Evolutionary conservation across 2,888 invertebrate species (phyloP).

Genomic region (Theodoxus fluviatilis): DNA sequence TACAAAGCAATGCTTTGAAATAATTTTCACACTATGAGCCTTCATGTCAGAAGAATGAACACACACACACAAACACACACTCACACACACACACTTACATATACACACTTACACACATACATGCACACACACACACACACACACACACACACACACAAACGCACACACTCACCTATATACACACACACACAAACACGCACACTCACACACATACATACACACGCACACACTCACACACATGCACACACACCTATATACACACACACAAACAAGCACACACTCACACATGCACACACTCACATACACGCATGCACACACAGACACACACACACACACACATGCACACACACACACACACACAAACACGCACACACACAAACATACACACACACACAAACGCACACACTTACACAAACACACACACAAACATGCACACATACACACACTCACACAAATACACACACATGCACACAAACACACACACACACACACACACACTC

Average conservation of each 20-base stretch:
- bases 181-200: background rate
- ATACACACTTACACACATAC: background rate
- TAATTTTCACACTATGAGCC: too few species aligned
- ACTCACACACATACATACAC: constrained; percentile 8
- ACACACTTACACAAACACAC: constrained; percentile 1
- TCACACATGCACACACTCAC: background rate
- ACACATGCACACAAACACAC: background rate
- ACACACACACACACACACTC: background rate
- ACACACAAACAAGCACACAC: background rate
- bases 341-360: constrained; percentile 7
- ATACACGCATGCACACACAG: background rate
- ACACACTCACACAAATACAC: constrained; percentile 1
- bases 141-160: constrained; percentile 10
- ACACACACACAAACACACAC: too few species aligned
- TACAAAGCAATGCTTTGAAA: background rate
- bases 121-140: background rate
- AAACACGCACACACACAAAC: constrained; percentile 1
- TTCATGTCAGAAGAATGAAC: too few species aligned
- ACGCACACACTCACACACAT: background rate
- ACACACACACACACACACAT: constrained; percentile 5
- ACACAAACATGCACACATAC: background rate
- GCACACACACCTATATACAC: background rate
- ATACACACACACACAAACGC: background rate
- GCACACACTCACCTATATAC: background rate
- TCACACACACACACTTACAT: constrained; percentile 4